phyloP scores from a whole-genome alignment of 1,140 invertebrate species.

The Bombus consobrinus region DNA sequence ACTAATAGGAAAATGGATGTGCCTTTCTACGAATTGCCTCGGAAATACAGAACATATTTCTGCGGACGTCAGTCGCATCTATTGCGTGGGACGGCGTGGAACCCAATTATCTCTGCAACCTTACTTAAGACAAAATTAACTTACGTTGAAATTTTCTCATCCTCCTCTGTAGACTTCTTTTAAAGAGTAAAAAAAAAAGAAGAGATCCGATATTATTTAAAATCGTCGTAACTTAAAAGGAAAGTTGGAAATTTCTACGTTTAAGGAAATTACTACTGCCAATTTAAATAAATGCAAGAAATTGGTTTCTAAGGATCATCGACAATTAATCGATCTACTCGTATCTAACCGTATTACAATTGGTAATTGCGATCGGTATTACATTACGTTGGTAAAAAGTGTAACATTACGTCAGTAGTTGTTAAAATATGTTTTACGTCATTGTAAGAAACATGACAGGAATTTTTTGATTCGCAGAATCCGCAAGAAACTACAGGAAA shows the following conservation, averaged over 20 bases:
- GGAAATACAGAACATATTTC: background rate
- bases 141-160: background rate
- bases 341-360: too few relatives aligned
- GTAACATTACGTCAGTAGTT: too few relatives aligned
- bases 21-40: background rate
- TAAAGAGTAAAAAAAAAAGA: too few relatives aligned
- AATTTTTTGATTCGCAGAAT: background rate
- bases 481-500: background rate
- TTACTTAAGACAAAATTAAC: background rate
- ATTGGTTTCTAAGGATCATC: background rate
- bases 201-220: background rate
- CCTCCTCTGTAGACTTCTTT: background rate
- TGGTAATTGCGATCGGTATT: too few relatives aligned
- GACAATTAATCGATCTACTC: background rate
- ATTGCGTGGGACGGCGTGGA: background rate
- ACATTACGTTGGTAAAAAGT: too few relatives aligned
- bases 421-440: background rate
- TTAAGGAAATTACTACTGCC: background rate
- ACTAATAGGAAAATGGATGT: conserved; percentile 33
- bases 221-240: too few relatives aligned
- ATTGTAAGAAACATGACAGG: background rate
- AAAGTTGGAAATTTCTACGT: too few relatives aligned
- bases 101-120: background rate
- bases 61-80: background rate
- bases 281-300: background rate